Percentiles rank a stretch among this genome's conserved stretches.
Conservation (phyloP, 1,140 invertebrate genomes). For the Hetaerina americana region DNA sequence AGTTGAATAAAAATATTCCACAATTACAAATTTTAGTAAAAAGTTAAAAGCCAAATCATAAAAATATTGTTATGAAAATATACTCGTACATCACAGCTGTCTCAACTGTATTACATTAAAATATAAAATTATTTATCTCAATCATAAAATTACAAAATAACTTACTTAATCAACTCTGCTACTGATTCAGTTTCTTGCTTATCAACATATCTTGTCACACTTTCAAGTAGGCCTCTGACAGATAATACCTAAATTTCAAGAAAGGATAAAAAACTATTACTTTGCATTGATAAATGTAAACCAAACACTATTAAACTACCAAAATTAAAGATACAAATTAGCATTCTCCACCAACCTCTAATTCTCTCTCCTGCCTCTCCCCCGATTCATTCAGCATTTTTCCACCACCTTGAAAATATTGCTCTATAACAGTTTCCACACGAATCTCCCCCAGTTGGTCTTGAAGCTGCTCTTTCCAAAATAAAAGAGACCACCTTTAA, state of each 20-base stretch:
- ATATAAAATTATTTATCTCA: neutral
- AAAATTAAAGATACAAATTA: neutral
- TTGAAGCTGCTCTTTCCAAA: neutral
- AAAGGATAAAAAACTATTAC: neutral
- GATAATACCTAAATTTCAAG: conserved; percentile 38
- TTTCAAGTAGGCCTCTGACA: conserved; percentile 42
- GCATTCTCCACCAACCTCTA: neutral
- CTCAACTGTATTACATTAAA: no score
- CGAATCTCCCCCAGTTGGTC: neutral
- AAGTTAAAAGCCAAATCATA: no score
- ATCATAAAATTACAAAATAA: neutral
- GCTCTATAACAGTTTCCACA: neutral
- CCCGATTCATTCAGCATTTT: neutral
- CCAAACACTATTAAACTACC: neutral
- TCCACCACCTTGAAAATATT: neutral
- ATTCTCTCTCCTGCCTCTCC: neutral
- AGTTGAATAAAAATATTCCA: no score
- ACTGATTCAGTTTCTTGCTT: conserved; percentile 41
- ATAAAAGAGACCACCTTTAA: neutral
- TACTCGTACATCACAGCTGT: no score
- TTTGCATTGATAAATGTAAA: neutral
- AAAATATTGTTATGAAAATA: no score
- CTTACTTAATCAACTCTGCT: conserved; percentile 29
- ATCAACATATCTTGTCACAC: conserved; percentile 39
- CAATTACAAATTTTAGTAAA: no score